These are phyloP conservation scores for Myathropa florea DNA, from an alignment of 2,888 invertebrate species.

Conservation along the genomic window DNA sequence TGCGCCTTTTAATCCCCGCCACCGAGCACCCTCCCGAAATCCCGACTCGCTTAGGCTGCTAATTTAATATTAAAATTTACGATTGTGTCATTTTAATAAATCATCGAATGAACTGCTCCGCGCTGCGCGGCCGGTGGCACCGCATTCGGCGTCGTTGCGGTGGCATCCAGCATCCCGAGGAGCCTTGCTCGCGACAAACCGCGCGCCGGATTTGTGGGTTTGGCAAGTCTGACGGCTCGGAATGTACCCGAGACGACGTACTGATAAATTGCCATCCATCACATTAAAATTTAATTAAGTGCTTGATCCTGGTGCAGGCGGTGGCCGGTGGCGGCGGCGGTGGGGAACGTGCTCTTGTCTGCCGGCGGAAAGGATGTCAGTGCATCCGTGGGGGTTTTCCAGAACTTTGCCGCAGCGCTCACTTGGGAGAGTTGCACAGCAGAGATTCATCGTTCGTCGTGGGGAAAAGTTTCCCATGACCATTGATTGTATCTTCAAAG, in stretches of 20 bases:
- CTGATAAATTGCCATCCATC: constrained; percentile 62
- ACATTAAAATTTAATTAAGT: constrained; percentile 67
- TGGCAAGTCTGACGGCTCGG: constrained; percentile 24
- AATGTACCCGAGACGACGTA: constrained; percentile 16
- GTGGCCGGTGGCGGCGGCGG: background rate
- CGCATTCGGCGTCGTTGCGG: background rate
- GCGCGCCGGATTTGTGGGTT: constrained; percentile 45
- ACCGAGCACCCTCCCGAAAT: constrained; percentile 21
- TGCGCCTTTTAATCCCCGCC: background rate
- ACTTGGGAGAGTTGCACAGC: background rate
- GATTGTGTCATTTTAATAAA: constrained; percentile 64
- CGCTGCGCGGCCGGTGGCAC: background rate
- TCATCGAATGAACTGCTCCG: constrained; percentile 49
- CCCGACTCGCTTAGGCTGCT: background rate
- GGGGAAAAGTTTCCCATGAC: background rate
- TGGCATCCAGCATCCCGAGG: constrained; percentile 15
- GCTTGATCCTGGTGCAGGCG: background rate
- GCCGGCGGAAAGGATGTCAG: background rate
- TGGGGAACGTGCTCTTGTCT: too few relatives aligned
- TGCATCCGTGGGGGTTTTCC: background rate
- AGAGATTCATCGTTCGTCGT: background rate
- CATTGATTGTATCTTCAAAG: background rate
- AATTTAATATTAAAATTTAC: constrained; percentile 65
- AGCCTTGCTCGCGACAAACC: too few relatives aligned
- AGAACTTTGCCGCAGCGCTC: background rate